phyloP scores from a whole-genome alignment of 2,113 vertebrate genomes.

The Rafetus swinhoei region DNA sequence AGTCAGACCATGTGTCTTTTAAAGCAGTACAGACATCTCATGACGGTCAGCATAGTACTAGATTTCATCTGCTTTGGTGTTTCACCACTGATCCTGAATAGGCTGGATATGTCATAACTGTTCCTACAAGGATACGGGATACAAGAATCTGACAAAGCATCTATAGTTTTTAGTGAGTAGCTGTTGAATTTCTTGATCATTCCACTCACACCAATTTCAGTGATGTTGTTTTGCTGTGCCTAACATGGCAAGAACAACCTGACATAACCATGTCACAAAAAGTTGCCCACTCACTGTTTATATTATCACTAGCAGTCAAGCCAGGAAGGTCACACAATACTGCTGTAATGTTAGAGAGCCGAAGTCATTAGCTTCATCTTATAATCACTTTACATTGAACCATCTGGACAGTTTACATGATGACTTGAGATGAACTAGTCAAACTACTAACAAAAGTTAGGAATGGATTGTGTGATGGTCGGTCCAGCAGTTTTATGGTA shows the following conservation, averaged over 20 bases:
- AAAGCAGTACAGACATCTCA: not conserved
- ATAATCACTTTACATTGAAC: not conserved
- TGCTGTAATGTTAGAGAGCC: not conserved
- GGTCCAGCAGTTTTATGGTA: not conserved
- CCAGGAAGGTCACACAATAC: not conserved
- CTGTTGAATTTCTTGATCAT: not conserved
- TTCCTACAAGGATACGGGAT: not conserved
- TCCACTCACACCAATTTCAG: not conserved
- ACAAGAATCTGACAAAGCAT: not conserved
- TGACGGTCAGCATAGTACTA: not conserved
- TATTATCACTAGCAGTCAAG: not conserved
- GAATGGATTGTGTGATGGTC: not conserved
- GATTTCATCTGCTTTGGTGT: not conserved
- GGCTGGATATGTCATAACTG: not conserved
- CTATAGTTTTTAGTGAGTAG: not conserved
- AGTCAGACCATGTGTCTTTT: not conserved
- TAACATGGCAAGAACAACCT: not conserved
- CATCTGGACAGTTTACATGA: not conserved
- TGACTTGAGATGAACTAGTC: not conserved
- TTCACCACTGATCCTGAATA: not conserved
- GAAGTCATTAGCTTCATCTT: not conserved
- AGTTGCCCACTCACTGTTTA: not conserved
- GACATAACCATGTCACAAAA: not conserved
- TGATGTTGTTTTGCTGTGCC: not conserved
- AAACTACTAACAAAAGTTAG: not conserved